Base-by-base conservation (phyloP, 2,113 vertebrate genomes). In the Callospermophilus lateralis region DNA sequence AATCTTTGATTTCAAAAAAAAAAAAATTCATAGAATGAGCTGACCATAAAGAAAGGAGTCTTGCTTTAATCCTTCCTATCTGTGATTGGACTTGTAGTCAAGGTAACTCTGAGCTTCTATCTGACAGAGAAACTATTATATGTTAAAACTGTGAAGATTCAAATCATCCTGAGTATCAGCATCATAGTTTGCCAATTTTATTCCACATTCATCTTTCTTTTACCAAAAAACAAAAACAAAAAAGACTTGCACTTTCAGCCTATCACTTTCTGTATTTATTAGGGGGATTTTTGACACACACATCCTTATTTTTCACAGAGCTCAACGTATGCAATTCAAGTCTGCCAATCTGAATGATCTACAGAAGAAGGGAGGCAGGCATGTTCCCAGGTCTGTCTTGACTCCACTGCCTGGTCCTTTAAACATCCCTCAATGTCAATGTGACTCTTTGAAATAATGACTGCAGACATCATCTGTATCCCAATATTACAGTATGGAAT, bases 71-170 rank as follows among this genome's bases (percentile, higher is more conserved):
- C 26, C 37, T 85, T 93, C 61, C 26, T 34, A 45, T 67, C 58
- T 81, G 37, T 86, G 92, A 95, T 2, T 89, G n/a, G 89, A 84
- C 32, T 42, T 93, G 32, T 53, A 84, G 84, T 92, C 81, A 61
- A 55, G 84, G 67, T 93, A 90, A 90, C n/a, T 65, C 73, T 84
- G 63, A 90, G 58, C 10, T 85, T 73, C 73, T 72, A 15, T 61
- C 39, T 58, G 58, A 94, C n/a, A 90, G 34, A 86, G 76, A 79
- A 78, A 74, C n/a, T 48, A 34, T 61, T 20, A 32, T 42, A 55
- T 28, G 32, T 24, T 81, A 84, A 84, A 91, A 72, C 86, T 32
- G 37, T 63, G 28, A 85, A 45, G 30, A 90, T n/a, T 96, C 76
- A 28, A 70, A 70, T 65, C 3, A 65, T 39, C 7, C 32, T 92